Percentiles rank a stretch among this genome's conserved stretches.
phyloP scores from a whole-genome alignment of 2,797 vertebrate species.

The Odontamblyopus rebecca region DNA sequence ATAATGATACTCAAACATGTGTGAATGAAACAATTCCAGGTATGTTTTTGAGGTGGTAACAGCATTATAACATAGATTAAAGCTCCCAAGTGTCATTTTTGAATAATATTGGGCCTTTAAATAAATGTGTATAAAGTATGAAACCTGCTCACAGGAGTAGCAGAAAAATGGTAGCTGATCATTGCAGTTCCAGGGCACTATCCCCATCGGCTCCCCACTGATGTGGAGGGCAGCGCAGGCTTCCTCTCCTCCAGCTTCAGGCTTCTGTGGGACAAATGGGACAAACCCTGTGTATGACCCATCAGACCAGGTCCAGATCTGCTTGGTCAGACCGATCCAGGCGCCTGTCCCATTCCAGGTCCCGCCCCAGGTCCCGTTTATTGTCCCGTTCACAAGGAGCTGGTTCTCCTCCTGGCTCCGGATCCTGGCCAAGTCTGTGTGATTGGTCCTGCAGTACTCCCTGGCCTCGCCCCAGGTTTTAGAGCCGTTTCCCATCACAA shows the following conservation, averaged over 20 bases:
- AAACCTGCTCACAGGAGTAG: constrained; percentile 9
- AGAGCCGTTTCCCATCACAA: fast-evolving
- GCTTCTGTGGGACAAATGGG: background rate
- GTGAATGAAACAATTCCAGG: no score
- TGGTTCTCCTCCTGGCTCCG: constrained; percentile 4
- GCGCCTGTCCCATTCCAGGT: fast-evolving
- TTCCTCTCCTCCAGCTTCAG: fast-evolving
- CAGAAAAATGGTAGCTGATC: constrained; percentile 7
- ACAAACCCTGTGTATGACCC: background rate
- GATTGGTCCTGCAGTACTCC: background rate
- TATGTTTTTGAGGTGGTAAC: no score
- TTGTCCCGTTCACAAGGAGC: background rate
- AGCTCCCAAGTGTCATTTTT: no score
- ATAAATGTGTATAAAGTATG: background rate
- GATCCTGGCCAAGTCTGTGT: constrained; percentile 27
- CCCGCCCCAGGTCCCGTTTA: no score
- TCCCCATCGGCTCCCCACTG: background rate
- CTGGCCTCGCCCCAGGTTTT: background rate
- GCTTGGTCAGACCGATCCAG: constrained; percentile 22
- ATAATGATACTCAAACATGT: no score
- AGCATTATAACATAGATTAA: no score
- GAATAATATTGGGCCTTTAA: no score
- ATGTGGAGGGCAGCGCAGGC: background rate
- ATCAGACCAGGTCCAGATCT: constrained; percentile 33
- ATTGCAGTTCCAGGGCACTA: fast-evolving